A percentile compares a stretch with the other conserved stretches of the same genome.
Conservation (phyloP, 2,113 vertebrate genomes). For the Spilogale gracilis region DNA sequence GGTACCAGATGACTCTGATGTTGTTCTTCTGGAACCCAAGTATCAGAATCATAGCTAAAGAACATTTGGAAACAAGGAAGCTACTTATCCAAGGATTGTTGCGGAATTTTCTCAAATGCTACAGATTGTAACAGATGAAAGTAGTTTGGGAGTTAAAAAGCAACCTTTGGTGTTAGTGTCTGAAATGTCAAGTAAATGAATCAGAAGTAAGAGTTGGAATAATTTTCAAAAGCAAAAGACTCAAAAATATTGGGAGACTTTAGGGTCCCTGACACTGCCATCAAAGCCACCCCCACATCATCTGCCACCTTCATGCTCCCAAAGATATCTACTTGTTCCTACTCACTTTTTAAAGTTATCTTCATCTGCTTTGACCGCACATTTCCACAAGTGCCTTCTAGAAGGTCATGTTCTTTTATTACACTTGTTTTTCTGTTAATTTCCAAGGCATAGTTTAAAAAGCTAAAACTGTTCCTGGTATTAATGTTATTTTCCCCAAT, state of each 20-base stretch:
- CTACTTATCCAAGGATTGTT: background rate
- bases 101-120: background rate
- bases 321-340: background rate
- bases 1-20: accelerated
- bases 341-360: background rate
- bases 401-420: conserved; percentile 25
- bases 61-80: background rate
- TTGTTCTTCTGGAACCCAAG: no score
- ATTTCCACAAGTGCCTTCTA: background rate
- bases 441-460: background rate
- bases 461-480: background rate
- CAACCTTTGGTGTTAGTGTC: background rate
- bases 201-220: background rate
- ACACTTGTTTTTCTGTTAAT: background rate
- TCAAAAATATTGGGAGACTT: background rate
- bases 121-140: background rate
- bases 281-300: background rate
- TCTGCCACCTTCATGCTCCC: background rate
- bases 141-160: background rate
- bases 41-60: background rate
- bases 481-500: background rate
- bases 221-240: background rate
- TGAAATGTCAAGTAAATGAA: background rate
- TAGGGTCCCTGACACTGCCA: background rate
- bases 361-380: background rate